These are phyloP conservation scores for Habrosyne pyritoides DNA, from an alignment of 2,888 invertebrate genomes.

Conservation along the genomic window DNA sequence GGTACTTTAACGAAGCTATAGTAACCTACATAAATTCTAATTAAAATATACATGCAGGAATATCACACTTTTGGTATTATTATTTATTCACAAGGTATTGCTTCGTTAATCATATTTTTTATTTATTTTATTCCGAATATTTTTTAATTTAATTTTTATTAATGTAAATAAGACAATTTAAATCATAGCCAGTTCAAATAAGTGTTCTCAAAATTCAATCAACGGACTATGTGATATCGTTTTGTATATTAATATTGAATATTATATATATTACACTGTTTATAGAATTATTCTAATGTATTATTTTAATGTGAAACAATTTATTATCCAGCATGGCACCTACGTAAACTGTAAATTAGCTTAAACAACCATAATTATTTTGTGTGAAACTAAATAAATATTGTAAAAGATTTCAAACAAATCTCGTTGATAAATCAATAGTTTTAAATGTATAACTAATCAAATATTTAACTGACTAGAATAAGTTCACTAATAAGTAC, in stretches of 20 bases:
- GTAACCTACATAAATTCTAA: no score
- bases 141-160: no score
- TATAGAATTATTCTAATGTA: neutral
- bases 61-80: no score
- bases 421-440: slow-evolving; percentile 5
- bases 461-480: slow-evolving; percentile 43
- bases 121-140: neutral
- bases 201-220: neutral
- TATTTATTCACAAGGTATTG: neutral
- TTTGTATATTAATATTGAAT: slow-evolving; percentile 9
- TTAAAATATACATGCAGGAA: no score
- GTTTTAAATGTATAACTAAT: slow-evolving; percentile 19
- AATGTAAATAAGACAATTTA: neutral
- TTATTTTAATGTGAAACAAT: neutral
- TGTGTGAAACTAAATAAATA: slow-evolving; percentile 23
- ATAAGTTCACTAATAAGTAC: slow-evolving; percentile 37
- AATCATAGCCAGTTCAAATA: neutral
- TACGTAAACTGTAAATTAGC: neutral
- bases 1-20: no score
- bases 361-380: slow-evolving; percentile 16
- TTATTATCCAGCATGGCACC: neutral
- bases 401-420: slow-evolving; percentile 23
- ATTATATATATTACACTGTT: slow-evolving; percentile 3
- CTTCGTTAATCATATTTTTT: neutral
- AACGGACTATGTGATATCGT: slow-evolving; percentile 15